A percentile compares a stretch with the other conserved stretches of the same genome.
Evolutionary conservation across 37 sponge, comb jelly and placozoan species (phyloP).

Genomic region (Dysidea cf. avara): DNA sequence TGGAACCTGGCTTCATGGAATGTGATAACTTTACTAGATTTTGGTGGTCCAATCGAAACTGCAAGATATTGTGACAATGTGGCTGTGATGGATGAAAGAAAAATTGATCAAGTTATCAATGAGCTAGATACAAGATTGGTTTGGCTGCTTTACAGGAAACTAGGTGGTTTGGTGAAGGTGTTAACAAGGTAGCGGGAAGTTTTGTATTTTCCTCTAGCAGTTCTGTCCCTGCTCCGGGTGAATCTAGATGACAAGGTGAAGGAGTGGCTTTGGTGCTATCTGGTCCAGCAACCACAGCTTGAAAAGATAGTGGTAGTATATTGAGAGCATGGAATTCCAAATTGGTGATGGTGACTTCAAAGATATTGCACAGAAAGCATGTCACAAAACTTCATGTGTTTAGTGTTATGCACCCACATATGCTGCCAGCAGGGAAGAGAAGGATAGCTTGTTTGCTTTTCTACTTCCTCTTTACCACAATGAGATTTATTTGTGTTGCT

Average conservation of each 20-base stretch:
- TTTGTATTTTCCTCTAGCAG: constrained; percentile 36
- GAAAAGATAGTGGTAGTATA: constrained; percentile 21
- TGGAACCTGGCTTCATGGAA: no score
- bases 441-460: neutral
- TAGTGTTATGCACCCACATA: constrained; percentile 11
- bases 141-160: no score
- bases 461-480: no score
- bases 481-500: no score
- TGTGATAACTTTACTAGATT: no score
- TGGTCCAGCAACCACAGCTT: constrained; percentile 27
- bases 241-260: constrained; percentile 33
- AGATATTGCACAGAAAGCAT: neutral
- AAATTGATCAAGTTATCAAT: no score
- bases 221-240: constrained; percentile 15
- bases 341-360: neutral
- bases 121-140: no score
- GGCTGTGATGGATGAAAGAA: no score
- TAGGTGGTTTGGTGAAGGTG: constrained; percentile 32
- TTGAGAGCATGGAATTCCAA: constrained; percentile 55
- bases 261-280: constrained; percentile 39
- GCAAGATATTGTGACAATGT: no score
- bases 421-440: constrained; percentile 13
- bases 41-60: no score
- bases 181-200: constrained; percentile 28
- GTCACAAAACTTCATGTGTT: constrained; percentile 3